Conservation (phyloP, 2,888 invertebrate genomes). For the Caenorhabditis sulstoni region DNA sequence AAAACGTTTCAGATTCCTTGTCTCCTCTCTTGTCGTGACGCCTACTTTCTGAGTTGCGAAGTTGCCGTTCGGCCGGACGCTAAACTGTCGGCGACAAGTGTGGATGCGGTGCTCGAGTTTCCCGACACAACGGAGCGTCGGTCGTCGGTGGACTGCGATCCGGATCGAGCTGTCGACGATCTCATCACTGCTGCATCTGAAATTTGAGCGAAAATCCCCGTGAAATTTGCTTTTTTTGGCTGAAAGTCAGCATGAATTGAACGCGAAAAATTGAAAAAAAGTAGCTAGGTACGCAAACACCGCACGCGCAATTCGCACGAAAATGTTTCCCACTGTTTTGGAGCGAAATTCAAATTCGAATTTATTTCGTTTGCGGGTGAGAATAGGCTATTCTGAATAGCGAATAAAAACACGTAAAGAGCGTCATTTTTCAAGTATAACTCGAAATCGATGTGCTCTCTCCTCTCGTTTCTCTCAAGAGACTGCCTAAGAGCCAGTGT, state of each 20-base stretch:
- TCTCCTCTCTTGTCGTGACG: constrained; percentile 2
- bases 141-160: constrained; percentile 63
- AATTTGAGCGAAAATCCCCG: neutral
- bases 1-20: constrained; percentile 7
- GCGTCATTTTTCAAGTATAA: too few species aligned
- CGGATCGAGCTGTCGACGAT: constrained; percentile 47
- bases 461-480: too few species aligned
- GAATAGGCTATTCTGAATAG: too few species aligned
- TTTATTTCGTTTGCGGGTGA: too few species aligned
- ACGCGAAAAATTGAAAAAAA: neutral
- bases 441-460: too few species aligned
- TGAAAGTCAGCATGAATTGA: neutral
- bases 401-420: too few species aligned
- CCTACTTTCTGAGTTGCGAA: constrained; percentile 67
- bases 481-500: too few species aligned
- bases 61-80: constrained; percentile 63
- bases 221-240: neutral
- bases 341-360: too few species aligned
- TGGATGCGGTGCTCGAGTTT: constrained; percentile 70
- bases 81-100: constrained; percentile 66
- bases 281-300: neutral
- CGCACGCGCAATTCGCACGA: neutral
- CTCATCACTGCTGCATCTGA: constrained; percentile 55
- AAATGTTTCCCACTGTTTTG: neutral
- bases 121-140: constrained; percentile 70